Base-by-base conservation (phyloP, 2,888 invertebrate species). In the Ypsolopha scabrella region DNA sequence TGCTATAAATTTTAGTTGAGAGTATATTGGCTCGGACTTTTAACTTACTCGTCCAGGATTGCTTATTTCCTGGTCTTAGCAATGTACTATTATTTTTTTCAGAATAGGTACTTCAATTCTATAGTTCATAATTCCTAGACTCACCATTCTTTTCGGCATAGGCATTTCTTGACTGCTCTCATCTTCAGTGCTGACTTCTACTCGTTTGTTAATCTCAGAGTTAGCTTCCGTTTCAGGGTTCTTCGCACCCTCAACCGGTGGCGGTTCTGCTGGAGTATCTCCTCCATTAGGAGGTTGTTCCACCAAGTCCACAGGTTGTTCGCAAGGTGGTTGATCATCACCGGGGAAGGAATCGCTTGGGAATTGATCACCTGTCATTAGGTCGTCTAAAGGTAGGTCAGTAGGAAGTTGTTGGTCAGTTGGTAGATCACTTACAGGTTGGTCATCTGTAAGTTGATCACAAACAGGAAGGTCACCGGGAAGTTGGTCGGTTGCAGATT, bases 121-220 rank as follows among this genome's bases (percentile, higher is more conserved):
- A n/a, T n/a, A n/a, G n/a, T n/a, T n/a, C 24, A 24, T 24, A 24
- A 24, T 39, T 24, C 2, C 2, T 24, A 3, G 24, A 24, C 24
- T 24, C 24, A 24, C 24, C 2, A 24, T 24, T 24, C 24, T 4
- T 24, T 24, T 24, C 24, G 9, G 24, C 13, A 52, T 50, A 54
- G 55, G 57, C 36, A 54, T 59, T 35, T 70, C 68, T 56, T 74
- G 73, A 53, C 65, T 70, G 55, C 60, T 71, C 36, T 74, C 73
- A 54, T 71, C 71, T 48, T 69, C 71, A n/a, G 63, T 65, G 0
- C 52, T 51, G 2, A 56, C 10, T 9, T 45, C 55, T 4, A 24
- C 24, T 24, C 4, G 24, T 24, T 24, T 24, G 14, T 47, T 47
- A 1, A 2, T 46, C 11, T 46, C 33, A 8, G 33, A 2, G 13